These are phyloP conservation scores for Archegozetes longisetosus DNA, from an alignment of 1,140 invertebrate species.

Conservation along the genomic window DNA sequence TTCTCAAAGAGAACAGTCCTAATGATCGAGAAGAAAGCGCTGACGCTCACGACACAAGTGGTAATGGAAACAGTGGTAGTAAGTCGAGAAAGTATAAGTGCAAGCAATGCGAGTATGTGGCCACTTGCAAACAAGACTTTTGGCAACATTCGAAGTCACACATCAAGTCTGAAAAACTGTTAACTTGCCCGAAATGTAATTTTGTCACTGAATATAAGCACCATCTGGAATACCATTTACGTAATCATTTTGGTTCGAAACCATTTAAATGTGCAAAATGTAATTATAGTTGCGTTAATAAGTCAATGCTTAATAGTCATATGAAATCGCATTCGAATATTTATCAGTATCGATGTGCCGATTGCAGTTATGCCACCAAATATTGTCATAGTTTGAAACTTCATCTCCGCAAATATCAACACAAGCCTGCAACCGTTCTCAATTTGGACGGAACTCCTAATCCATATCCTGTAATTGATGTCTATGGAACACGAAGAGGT, in stretches of 20 bases:
- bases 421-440: constrained; percentile 65
- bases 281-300: constrained; percentile 87
- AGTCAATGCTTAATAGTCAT: constrained; percentile 98
- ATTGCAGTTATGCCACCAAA: constrained; percentile 95
- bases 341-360: constrained; percentile 85
- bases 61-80: constrained; percentile 4
- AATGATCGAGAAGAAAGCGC: neutral
- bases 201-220: constrained; percentile 99
- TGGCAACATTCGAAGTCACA: constrained; percentile 75
- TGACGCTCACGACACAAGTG: neutral
- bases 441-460: constrained; percentile 75
- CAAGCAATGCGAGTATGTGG: constrained; percentile 72
- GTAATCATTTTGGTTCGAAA: constrained; percentile 88
- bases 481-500: constrained; percentile 69
- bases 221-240: constrained; percentile 89
- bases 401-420: constrained; percentile 78
- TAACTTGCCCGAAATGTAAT: constrained; percentile 77
- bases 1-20: constrained; percentile 15
- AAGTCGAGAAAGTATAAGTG: constrained; percentile 49
- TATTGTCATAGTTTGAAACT: constrained; percentile 95
- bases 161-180: constrained; percentile 78
- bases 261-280: constrained; percentile 91
- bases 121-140: constrained; percentile 73
- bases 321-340: constrained; percentile 93
- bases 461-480: constrained; percentile 59